phyloP scores from a whole-genome alignment of 2,888 invertebrate species.

The Aphidoletes aphidimyza region DNA sequence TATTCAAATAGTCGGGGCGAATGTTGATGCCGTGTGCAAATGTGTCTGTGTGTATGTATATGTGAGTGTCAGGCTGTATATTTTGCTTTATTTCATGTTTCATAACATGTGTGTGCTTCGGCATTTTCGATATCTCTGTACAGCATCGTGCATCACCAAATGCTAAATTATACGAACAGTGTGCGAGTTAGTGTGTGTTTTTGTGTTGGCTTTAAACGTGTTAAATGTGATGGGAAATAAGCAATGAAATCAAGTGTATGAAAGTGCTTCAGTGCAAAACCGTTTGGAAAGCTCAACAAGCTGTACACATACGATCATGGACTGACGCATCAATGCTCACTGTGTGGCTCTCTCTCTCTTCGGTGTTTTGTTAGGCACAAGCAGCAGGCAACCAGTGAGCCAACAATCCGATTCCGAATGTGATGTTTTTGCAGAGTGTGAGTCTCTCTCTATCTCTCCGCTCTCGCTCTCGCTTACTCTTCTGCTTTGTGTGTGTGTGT shows the following conservation, averaged over 20 bases:
- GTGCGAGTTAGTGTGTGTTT: no score
- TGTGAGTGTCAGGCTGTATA: not conserved
- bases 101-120: constrained; percentile 3
- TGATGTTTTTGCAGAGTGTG: not conserved
- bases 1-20: constrained; percentile 14
- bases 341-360: not conserved
- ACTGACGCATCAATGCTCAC: no score
- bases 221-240: constrained; percentile 50
- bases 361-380: not conserved
- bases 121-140: not conserved
- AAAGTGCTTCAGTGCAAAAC: not conserved
- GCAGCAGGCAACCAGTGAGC: no score
- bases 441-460: no score
- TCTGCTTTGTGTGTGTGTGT: not conserved
- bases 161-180: not conserved
- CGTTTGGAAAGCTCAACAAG: not conserved
- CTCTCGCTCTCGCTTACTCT: not conserved
- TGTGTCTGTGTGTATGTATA: no score
- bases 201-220: constrained; percentile 30
- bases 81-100: constrained; percentile 37
- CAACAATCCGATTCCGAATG: no score
- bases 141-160: constrained; percentile 32
- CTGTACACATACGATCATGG: no score
- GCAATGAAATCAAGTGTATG: constrained; percentile 52
- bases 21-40: not conserved